Conservation (phyloP, 2,797 vertebrate genomes). For the Menidia menidia region DNA sequence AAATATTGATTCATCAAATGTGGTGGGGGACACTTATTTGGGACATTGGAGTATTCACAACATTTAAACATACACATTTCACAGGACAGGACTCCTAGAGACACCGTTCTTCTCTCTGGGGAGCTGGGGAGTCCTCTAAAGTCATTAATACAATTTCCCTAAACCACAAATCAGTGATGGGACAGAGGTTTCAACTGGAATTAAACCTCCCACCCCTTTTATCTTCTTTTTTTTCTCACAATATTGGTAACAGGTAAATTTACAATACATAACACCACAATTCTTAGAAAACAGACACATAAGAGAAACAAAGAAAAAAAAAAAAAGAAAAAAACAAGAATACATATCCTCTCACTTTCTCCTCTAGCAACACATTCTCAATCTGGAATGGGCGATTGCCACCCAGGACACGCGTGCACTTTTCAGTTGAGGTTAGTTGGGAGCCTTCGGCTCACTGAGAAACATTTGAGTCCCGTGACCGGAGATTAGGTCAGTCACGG, state of each 20-base stretch:
- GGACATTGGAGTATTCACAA: slow-evolving; percentile 69
- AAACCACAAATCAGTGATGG: slow-evolving; percentile 41
- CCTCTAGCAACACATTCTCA: slow-evolving; percentile 63
- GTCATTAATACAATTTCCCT: slow-evolving; percentile 58
- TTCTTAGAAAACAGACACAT: slow-evolving; percentile 23
- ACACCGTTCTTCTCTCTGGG: slow-evolving; percentile 16
- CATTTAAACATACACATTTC: slow-evolving; percentile 75
- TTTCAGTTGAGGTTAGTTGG: slow-evolving; percentile 26
- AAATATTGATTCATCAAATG: slow-evolving; percentile 75
- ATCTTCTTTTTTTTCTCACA: slow-evolving; percentile 33
- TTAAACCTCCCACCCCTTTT: not conserved
- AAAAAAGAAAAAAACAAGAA: slow-evolving; percentile 49
- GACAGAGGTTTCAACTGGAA: slow-evolving; percentile 42
- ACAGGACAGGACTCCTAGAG: slow-evolving; percentile 39
- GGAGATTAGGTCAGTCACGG: slow-evolving; percentile 27
- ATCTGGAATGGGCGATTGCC: slow-evolving; percentile 39
- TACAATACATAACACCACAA: slow-evolving; percentile 65
- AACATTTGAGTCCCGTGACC: slow-evolving; percentile 23
- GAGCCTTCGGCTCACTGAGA: slow-evolving; percentile 18
- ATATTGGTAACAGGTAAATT: slow-evolving; percentile 60
- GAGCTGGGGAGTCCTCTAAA: slow-evolving; percentile 33
- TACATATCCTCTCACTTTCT: slow-evolving; percentile 42
- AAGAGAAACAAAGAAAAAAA: not conserved
- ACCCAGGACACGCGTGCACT: slow-evolving; percentile 25
- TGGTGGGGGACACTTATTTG: slow-evolving; percentile 57